Conservation (phyloP, 2,888 invertebrate genomes). For the Temnothorax rugatulus region DNA sequence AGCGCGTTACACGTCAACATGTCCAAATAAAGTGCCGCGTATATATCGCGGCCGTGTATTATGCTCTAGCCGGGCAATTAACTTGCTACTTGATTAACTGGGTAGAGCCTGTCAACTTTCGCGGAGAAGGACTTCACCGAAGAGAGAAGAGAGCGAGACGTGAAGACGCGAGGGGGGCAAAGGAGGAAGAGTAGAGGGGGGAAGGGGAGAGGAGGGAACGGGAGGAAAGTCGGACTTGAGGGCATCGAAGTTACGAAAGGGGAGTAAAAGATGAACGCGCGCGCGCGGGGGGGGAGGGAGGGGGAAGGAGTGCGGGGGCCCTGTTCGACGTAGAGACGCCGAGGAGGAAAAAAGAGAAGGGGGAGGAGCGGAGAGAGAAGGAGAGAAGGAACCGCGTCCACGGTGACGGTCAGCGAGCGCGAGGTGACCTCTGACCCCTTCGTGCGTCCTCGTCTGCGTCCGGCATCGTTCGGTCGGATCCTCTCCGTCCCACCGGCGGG, state of each 20-base stretch:
- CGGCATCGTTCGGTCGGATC: constrained; percentile 56
- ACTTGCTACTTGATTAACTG: constrained; percentile 53
- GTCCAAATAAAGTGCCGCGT: constrained; percentile 47
- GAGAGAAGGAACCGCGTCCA: constrained; percentile 80
- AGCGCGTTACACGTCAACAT: constrained; percentile 9
- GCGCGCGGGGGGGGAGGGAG: constrained; percentile 13
- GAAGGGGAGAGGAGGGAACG: not conserved
- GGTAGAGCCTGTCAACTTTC: constrained; percentile 51
- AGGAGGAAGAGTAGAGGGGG: not conserved
- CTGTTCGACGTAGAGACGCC: constrained; percentile 27
- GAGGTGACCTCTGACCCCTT: constrained; percentile 85
- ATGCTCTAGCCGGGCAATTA: constrained; percentile 43
- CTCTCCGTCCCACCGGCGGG: constrained; percentile 73
- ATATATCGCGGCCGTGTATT: constrained; percentile 31
- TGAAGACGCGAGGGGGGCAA: not conserved
- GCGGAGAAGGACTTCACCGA: constrained; percentile 59
- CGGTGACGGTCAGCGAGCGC: constrained; percentile 86
- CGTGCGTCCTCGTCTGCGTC: constrained; percentile 71
- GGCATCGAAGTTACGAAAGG: constrained; percentile 62
- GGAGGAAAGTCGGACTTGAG: constrained; percentile 41
- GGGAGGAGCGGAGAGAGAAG: constrained; percentile 66
- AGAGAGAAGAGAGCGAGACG: constrained; percentile 56
- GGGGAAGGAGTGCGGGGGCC: constrained; percentile 25
- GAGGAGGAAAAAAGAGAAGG: constrained; percentile 44
- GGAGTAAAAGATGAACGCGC: constrained; percentile 49